phyloP scores from a whole-genome alignment of 2,113 vertebrate genomes.

The Perognathus longimembris region DNA sequence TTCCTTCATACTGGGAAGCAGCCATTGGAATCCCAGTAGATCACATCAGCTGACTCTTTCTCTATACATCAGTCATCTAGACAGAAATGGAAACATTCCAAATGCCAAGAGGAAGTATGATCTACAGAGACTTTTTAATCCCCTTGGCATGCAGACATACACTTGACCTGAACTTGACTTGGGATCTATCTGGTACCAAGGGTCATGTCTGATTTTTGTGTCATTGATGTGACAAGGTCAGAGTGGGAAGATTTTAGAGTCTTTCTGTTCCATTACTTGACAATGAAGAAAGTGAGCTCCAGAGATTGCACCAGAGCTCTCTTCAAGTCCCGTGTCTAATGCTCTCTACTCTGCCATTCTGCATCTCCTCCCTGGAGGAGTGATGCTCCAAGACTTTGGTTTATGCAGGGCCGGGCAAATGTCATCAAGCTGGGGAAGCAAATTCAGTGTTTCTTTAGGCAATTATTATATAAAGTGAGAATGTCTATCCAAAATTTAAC shows the following conservation, averaged over 20 bases:
- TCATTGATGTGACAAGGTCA: background rate
- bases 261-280: background rate
- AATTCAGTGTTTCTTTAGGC: background rate
- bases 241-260: background rate
- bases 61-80: background rate
- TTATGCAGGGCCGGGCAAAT: background rate
- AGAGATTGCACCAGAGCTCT: background rate
- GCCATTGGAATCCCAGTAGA: background rate
- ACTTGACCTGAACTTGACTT: background rate
- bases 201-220: background rate
- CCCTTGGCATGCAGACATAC: background rate
- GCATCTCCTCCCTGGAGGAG: background rate
- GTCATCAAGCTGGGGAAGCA: background rate
- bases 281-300: background rate
- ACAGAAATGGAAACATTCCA: constrained; percentile 5
- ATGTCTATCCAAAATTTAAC: constrained; percentile 44
- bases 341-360: background rate
- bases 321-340: background rate
- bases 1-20: background rate
- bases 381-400: background rate
- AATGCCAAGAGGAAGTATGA: background rate
- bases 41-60: background rate
- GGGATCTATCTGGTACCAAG: background rate
- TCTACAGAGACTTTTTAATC: background rate
- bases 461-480: background rate